Evolutionary conservation across 2,113 vertebrate species (phyloP).

Genomic region (cattle (Bos taurus)): ARS-UCD2.0 NC_037345.1:56495001-56495500

Average conservation of each 20-base stretch:
- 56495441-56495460: neutral
- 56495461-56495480: neutral
- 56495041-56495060: slow-evolving; percentile 52
- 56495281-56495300: neutral
- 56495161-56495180: neutral
- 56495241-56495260: neutral
- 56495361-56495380: neutral
- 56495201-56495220: neutral
- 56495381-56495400: neutral
- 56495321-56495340: neutral
- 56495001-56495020: neutral
- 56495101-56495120: slow-evolving; percentile 1
- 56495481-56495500: neutral
- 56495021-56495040: neutral
- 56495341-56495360: neutral
- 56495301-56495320: neutral
- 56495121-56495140: slow-evolving; percentile 25
- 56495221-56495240: neutral
- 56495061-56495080: slow-evolving; percentile 39
- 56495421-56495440: neutral
- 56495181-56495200: neutral
- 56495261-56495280: neutral
- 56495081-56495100: slow-evolving; percentile 61
- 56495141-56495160: slow-evolving; percentile 19
- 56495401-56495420: neutral